phyloP scores from a whole-genome alignment of 2,797 vertebrate species.

The Pelochelys cantorii region DNA sequence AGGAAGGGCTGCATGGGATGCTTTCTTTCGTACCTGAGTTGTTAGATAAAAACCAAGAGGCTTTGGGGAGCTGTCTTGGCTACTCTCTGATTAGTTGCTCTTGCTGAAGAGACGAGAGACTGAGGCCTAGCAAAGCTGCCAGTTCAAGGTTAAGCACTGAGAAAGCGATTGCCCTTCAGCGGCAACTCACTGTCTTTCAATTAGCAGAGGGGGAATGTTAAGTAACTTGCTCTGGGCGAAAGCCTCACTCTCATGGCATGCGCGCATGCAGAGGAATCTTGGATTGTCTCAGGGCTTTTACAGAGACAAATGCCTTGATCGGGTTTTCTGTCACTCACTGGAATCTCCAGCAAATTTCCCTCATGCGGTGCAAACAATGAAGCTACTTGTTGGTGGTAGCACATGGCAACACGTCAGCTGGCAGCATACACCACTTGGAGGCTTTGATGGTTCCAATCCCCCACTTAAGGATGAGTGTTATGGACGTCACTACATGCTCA shows the following conservation, averaged over 20 bases:
- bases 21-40: background rate
- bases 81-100: slow-evolving; percentile 48
- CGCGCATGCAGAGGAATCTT: background rate
- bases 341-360: background rate
- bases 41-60: slow-evolving; percentile 44
- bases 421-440: background rate
- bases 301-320: slow-evolving; percentile 7
- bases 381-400: background rate
- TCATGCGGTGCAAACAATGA: background rate
- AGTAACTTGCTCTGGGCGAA: background rate
- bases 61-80: slow-evolving; percentile 40
- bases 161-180: background rate
- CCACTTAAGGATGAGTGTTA: background rate
- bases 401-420: background rate
- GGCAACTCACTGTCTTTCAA: background rate
- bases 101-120: slow-evolving; percentile 25
- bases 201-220: slow-evolving; percentile 49
- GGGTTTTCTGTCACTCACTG: background rate
- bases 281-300: background rate
- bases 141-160: slow-evolving; percentile 61
- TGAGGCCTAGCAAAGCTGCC: background rate
- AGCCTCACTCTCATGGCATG: background rate
- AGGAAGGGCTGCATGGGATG: background rate
- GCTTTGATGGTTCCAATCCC: background rate
- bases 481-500: background rate